A percentile compares a stretch with the other conserved stretches of the same genome.
Evolutionary conservation across 2,113 vertebrate genomes (phyloP).

Genomic region (Phylloscopus whistleri): DNA sequence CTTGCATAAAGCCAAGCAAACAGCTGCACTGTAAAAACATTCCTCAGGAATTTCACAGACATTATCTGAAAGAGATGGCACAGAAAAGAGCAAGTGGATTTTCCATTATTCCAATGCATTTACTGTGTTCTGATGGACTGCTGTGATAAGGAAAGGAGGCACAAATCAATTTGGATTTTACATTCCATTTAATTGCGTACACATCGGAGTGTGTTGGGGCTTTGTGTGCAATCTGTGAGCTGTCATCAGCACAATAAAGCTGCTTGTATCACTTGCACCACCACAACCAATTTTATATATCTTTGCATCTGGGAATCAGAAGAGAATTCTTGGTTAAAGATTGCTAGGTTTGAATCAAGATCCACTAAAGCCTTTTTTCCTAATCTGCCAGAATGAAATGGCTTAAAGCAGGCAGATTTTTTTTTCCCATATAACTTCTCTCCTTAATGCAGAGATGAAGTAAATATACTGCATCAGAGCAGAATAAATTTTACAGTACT

Average conservation of each 20-base stretch:
- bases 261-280: background rate
- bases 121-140: slow-evolving; percentile 6
- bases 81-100: slow-evolving; percentile 22
- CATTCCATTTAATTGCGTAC: slow-evolving; percentile 33
- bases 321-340: background rate
- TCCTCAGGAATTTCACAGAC: slow-evolving; percentile 26
- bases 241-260: background rate
- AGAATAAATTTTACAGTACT: background rate
- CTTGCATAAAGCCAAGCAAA: background rate
- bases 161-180: slow-evolving; percentile 50
- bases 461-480: background rate
- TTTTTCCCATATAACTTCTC: background rate
- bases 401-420: background rate
- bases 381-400: background rate
- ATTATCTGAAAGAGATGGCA: background rate
- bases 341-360: background rate
- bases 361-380: background rate
- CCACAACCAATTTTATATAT: background rate
- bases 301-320: background rate
- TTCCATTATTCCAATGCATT: slow-evolving; percentile 37
- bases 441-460: background rate
- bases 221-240: background rate
- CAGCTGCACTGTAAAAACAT: background rate
- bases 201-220: background rate
- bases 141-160: slow-evolving; percentile 13